Conservation (phyloP, 2,113 vertebrate species). For the Sturnus vulgaris region DNA sequence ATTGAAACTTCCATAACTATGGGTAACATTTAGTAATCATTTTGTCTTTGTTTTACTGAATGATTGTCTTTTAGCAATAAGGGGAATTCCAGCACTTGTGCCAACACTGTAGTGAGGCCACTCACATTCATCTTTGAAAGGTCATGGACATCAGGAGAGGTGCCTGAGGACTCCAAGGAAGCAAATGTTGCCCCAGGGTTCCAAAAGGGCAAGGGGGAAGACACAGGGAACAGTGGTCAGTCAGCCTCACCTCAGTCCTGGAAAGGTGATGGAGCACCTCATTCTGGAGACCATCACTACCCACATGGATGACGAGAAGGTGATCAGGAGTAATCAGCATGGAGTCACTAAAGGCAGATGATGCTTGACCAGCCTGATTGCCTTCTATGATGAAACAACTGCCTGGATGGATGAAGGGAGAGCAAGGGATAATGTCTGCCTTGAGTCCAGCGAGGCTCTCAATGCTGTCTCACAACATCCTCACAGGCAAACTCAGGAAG, state of each 20-base stretch:
- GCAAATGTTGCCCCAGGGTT: neutral
- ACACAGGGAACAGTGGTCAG: fast-evolving
- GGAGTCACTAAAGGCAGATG: neutral
- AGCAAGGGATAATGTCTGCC: no score
- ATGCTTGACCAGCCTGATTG: neutral
- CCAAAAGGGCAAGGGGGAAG: neutral
- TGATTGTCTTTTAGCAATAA: neutral
- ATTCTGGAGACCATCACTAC: neutral
- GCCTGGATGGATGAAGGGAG: neutral
- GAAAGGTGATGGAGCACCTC: neutral
- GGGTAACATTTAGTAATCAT: neutral
- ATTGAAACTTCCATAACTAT: neutral
- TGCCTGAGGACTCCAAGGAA: neutral
- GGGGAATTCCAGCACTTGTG: neutral
- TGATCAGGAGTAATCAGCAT: neutral
- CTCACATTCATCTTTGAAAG: neutral
- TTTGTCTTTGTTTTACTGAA: neutral
- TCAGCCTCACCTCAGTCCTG: neutral
- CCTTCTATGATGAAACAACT: neutral
- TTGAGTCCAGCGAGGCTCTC: neutral
- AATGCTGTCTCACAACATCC: neutral
- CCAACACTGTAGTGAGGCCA: neutral
- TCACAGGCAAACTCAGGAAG: neutral
- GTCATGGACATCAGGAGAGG: neutral
- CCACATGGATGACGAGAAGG: neutral